Evolutionary conservation across 2,797 vertebrate genomes (phyloP).

Genomic region (Antrozous pallidus): DNA sequence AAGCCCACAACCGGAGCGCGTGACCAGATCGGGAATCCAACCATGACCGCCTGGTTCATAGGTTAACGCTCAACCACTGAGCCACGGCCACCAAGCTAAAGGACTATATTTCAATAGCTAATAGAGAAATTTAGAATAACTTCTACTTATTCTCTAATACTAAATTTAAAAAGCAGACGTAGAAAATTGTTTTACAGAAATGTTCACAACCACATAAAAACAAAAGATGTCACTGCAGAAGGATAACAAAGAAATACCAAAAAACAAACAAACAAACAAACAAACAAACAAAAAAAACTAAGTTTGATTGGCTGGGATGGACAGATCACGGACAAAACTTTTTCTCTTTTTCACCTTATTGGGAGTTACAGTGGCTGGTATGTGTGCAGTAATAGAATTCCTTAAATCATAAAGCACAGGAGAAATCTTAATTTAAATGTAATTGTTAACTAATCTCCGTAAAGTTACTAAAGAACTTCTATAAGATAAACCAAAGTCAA

Average conservation of each 20-base stretch:
- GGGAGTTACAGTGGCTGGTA: background rate
- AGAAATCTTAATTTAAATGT: background rate
- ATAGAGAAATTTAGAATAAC: conserved; percentile 19
- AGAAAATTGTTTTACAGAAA: conserved; percentile 11
- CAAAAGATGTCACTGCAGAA: background rate
- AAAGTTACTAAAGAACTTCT: background rate
- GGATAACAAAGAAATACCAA: background rate
- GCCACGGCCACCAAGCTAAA: too few relatives aligned
- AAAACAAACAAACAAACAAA: background rate
- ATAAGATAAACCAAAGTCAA: background rate
- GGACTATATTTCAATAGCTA: background rate
- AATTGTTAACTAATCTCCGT: background rate
- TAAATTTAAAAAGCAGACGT: conserved; percentile 20
- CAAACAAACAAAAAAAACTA: too few relatives aligned
- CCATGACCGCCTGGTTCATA: too few relatives aligned
- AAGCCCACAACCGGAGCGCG: too few relatives aligned
- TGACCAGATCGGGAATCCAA: too few relatives aligned
- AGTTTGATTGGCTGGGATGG: background rate
- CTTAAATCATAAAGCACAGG: conserved; percentile 18
- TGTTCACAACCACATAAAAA: background rate
- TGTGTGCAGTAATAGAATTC: background rate
- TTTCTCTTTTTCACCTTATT: background rate
- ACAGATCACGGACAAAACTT: background rate
- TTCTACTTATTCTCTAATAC: background rate
- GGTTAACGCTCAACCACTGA: too few relatives aligned